Percentiles rank a stretch among this genome's conserved stretches.
Conservation (phyloP, 2,888 invertebrate species). For the Ellobium chinense region DNA sequence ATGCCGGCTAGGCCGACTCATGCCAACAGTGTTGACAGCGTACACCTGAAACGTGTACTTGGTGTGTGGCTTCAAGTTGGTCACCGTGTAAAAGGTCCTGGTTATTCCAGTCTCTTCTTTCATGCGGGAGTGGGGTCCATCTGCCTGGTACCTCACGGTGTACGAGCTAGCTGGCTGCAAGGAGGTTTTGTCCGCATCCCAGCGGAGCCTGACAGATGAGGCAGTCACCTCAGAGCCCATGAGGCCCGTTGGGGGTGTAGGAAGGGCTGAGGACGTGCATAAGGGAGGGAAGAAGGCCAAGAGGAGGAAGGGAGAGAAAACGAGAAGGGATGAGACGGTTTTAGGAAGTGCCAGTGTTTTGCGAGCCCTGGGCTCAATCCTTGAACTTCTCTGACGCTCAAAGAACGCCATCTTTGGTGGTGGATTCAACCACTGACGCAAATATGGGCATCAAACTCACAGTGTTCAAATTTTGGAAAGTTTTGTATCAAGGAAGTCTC, state of each 20-base stretch:
- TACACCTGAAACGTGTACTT: constrained; percentile 98
- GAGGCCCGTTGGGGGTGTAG: constrained; percentile 93
- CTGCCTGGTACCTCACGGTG: constrained; percentile 96
- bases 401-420: no score
- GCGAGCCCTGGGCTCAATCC: no score
- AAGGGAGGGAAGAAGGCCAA: constrained; percentile 50
- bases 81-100: constrained; percentile 90
- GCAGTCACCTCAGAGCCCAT: constrained; percentile 95
- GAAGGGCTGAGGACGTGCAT: constrained; percentile 85
- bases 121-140: constrained; percentile 51
- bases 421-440: no score
- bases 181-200: constrained; percentile 81
- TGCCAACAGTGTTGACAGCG: constrained; percentile 95
- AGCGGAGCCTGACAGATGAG: constrained; percentile 93
- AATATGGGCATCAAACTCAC: no score
- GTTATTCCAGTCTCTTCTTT: constrained; percentile 96
- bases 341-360: background rate
- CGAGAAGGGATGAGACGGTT: background rate
- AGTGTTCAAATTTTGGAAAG: no score
- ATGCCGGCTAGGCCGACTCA: constrained; percentile 92
- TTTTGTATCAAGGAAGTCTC: no score
- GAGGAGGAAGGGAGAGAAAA: constrained; percentile 27
- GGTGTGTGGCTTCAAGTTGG: constrained; percentile 90
- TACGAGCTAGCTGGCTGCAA: constrained; percentile 92
- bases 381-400: no score